Percentiles rank a stretch among this genome's conserved stretches.
These are phyloP conservation scores for Chironomus tentans DNA, from an alignment of 2,888 invertebrate species.

Conservation along the genomic window DNA sequence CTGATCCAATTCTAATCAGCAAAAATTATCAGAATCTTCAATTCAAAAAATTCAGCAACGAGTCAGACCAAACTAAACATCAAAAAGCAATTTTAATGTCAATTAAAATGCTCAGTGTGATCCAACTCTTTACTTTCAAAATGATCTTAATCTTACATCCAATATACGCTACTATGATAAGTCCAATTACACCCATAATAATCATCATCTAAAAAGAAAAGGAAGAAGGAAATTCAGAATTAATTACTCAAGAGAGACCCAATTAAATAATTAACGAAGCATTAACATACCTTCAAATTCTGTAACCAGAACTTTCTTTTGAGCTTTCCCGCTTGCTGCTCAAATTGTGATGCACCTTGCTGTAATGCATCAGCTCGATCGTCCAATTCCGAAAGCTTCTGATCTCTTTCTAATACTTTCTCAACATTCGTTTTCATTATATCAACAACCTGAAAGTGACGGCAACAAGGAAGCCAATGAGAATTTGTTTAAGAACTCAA, in stretches of 20 bases:
- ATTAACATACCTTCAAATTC: slow-evolving; percentile 67
- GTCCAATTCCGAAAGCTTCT: slow-evolving; percentile 88
- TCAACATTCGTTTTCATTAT: slow-evolving; percentile 96
- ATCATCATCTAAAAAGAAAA: slow-evolving; percentile 69
- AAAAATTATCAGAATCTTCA: too few relatives aligned
- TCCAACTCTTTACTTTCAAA: background rate
- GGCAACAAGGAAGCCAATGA: too few relatives aligned
- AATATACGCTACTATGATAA: slow-evolving; percentile 73
- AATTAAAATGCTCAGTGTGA: too few relatives aligned
- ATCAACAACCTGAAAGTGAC: slow-evolving; percentile 59
- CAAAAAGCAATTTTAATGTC: too few relatives aligned
- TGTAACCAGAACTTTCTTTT: slow-evolving; percentile 98
- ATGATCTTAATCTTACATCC: slow-evolving; percentile 65
- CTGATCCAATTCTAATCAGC: too few relatives aligned
- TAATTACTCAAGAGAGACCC: too few relatives aligned
- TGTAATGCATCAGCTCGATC: slow-evolving; percentile 92
- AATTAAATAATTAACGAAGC: background rate
- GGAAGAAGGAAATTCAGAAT: slow-evolving; percentile 23
- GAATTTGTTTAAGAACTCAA: too few relatives aligned
- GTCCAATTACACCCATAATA: slow-evolving; percentile 76
- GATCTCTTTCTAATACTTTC: slow-evolving; percentile 91
- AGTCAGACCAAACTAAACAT: background rate
- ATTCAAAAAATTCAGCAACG: too few relatives aligned
- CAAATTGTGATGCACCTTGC: slow-evolving; percentile 92
- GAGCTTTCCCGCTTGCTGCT: slow-evolving; percentile 92